Conservation (phyloP, 2,113 vertebrate species). For the Piliocolobus tephrosceles region DNA sequence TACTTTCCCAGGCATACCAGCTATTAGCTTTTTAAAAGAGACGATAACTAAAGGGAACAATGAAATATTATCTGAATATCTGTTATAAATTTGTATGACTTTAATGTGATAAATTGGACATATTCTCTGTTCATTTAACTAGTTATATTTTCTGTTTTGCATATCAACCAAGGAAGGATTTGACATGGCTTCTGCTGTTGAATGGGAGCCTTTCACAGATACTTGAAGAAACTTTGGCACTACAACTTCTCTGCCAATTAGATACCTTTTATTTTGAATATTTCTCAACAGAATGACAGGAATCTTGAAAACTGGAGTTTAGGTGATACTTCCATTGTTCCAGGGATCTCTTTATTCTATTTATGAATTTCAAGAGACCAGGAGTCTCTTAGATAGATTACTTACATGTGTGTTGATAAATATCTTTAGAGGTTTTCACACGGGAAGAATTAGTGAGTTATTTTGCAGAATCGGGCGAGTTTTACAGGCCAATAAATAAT, state of each 20-base stretch:
- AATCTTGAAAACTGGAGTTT: background rate
- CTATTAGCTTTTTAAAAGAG: background rate
- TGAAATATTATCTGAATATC: background rate
- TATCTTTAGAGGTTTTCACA: slow-evolving; percentile 17
- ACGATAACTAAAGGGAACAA: background rate
- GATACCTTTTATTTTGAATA: background rate
- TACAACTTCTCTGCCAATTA: background rate
- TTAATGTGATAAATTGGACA: background rate
- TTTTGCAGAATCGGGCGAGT: slow-evolving; percentile 6
- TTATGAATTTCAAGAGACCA: background rate
- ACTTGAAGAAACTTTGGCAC: background rate
- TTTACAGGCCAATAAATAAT: slow-evolving; percentile 48
- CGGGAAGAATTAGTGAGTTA: slow-evolving; percentile 51
- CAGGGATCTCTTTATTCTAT: slow-evolving; percentile 10
- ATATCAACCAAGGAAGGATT: background rate
- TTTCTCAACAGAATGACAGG: background rate
- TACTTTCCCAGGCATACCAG: background rate
- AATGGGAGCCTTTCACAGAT: background rate
- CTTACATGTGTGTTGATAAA: slow-evolving; percentile 44
- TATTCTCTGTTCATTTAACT: background rate
- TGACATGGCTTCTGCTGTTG: background rate
- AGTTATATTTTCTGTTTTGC: background rate
- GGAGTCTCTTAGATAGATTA: background rate
- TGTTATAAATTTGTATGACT: background rate
- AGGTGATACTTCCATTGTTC: background rate